Evolutionary conservation across 1,140 invertebrate species (phyloP).

Genomic region (Tetragnatha versicolor): DNA sequence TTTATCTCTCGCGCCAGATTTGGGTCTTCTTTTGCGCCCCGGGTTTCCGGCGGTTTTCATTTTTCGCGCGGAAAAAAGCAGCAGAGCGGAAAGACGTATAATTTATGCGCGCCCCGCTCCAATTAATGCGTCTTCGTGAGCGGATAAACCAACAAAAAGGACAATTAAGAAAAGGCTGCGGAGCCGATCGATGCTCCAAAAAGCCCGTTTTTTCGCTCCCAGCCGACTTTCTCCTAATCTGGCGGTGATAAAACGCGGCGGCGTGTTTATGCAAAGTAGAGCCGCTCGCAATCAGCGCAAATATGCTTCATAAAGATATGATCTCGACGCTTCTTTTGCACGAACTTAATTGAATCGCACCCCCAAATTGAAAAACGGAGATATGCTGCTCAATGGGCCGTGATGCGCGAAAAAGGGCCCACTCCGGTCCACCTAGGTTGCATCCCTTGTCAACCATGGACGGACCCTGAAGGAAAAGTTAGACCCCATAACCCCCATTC

Average conservation of each 20-base stretch:
- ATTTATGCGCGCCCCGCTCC: slow-evolving; percentile 47
- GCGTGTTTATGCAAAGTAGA: neutral
- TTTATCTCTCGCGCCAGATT: slow-evolving; percentile 45
- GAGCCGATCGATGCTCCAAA: neutral
- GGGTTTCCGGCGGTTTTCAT: slow-evolving; percentile 49
- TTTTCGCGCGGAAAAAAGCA: slow-evolving; percentile 50
- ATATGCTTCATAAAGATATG: neutral
- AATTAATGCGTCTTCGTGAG: slow-evolving; percentile 53
- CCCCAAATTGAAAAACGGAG: too few species aligned
- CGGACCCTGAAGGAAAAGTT: too few species aligned
- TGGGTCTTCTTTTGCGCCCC: slow-evolving; percentile 31
- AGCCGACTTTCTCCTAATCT: neutral
- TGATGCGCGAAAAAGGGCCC: too few species aligned
- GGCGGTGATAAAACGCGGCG: neutral
- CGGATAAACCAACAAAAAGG: slow-evolving; percentile 54
- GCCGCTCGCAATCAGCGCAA: neutral
- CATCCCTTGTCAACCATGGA: too few species aligned
- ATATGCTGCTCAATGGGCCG: too few species aligned
- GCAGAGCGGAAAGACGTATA: slow-evolving; percentile 39
- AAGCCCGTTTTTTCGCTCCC: slow-evolving; percentile 8
- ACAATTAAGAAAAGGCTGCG: slow-evolving; percentile 53
- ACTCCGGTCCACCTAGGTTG: too few species aligned
- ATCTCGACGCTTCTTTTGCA: too few species aligned
- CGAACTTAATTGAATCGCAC: too few species aligned
- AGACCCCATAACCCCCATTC: too few species aligned